Evolutionary conservation across 2,888 invertebrate species (phyloP), one percentile per base, ranked within the genome.

Genomic region (Osmoderma eremita): DNA sequence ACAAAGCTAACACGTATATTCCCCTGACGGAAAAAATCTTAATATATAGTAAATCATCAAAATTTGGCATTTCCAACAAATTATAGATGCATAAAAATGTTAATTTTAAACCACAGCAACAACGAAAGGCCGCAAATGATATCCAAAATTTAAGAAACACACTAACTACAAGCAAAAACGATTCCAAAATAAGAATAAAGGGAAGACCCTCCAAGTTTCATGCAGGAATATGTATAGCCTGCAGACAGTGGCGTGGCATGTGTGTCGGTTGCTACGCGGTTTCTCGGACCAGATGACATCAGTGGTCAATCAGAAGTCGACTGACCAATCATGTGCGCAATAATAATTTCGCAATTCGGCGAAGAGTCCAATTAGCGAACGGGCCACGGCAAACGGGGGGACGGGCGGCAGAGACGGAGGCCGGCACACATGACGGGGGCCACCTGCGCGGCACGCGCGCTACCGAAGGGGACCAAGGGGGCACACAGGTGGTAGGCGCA

Each of bases 401-500:
- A 61, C 62, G 67, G 62, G 38, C 67, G 24, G 45, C n/a, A n/a
- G 38, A 24, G 58, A 61, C 58, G 45, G 58, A 61, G 58, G 54
- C 53, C 49, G 17, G 67, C 69, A 73, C 75, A 75, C 68, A 75
- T 75, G 75, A 74, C 74, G 75, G 71, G 70, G 71, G 72, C 75
- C 75, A 75, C 75, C 74, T 75, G 75, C 72, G 71, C 72, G 73
- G 74, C 74, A 73, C 74, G 74, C 74, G 75, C 71, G 48, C 58
- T 68, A 68, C 70, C 65, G 70, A 50, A 68, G 68, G 54, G 69
- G 63, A 69, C 65, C n/a, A n/a, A n/a, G 71, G 71, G 73, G 72
- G 70, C 67, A 70, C 74, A 75, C 75, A 75, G 75, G 74, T 75
- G 75, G 75, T 69, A 75, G 74, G 74, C 75, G 75, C 69, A 69